A percentile compares a stretch with the other conserved stretches of the same genome.
Evolutionary conservation across 92 coral and sea anemone genomes (phyloP).

Genomic region (Epizoanthus rinbou): DNA sequence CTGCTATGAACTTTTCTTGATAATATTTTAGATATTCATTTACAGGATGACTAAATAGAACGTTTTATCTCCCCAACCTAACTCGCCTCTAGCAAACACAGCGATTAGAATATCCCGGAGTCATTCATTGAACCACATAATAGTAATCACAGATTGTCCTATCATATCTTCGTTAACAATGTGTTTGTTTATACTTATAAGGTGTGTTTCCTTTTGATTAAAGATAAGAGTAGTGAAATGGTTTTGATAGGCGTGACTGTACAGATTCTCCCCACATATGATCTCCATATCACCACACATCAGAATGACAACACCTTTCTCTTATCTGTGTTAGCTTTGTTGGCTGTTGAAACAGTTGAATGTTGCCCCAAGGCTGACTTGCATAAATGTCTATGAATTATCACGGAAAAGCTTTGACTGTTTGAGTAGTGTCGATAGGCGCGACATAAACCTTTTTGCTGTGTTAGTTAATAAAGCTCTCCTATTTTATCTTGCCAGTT

Average conservation of each 20-base stretch:
- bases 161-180: not conserved
- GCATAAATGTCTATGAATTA: not conserved
- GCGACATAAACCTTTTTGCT: not conserved
- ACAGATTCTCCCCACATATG: not conserved
- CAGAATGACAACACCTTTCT: slow-evolving; percentile 35
- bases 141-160: not conserved
- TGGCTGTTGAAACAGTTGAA: slow-evolving; percentile 26
- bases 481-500: no score
- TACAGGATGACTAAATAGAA: no score
- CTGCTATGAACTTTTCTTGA: no score
- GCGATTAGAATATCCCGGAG: no score
- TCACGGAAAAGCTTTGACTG: slow-evolving; percentile 25
- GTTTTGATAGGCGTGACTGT: slow-evolving; percentile 18
- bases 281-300: slow-evolving; percentile 8
- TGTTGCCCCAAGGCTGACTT: slow-evolving; percentile 12
- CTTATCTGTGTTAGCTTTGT: slow-evolving; percentile 7
- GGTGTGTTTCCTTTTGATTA: slow-evolving; percentile 30
- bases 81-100: no score
- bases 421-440: not conserved
- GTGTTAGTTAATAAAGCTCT: not conserved
- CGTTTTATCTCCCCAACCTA: no score
- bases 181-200: slow-evolving; percentile 2
- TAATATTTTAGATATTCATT: no score
- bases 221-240: slow-evolving; percentile 27
- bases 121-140: no score